A percentile compares a stretch with the other conserved stretches of the same genome.
Evolutionary conservation across 2,797 vertebrate genomes (phyloP).

Genomic region (Silurus aristotelis): DNA sequence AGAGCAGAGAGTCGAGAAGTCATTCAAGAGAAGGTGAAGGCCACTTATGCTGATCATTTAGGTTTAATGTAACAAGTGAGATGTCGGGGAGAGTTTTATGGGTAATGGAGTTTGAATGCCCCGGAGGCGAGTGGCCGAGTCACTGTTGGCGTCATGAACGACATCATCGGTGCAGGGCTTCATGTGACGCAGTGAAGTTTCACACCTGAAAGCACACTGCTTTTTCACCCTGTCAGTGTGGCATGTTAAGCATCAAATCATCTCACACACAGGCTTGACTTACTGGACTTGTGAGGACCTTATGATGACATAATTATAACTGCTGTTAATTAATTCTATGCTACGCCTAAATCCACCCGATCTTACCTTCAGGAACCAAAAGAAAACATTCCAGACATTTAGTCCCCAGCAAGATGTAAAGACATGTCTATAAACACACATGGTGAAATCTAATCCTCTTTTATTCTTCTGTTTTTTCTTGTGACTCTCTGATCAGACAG

Average conservation of each 20-base stretch:
- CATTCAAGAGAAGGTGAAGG: not conserved
- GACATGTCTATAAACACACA: not conserved
- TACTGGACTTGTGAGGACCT: not conserved
- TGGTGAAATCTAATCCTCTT: not conserved
- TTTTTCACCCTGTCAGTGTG: conserved; percentile 7
- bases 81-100: conserved; percentile 12
- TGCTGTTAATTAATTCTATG: not conserved
- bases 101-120: conserved; percentile 38
- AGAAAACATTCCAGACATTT: not conserved
- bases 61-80: conserved; percentile 18
- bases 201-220: conserved; percentile 16
- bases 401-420: not conserved
- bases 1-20: not conserved
- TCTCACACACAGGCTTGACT: not conserved
- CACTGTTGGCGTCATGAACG: conserved; percentile 44
- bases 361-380: not conserved
- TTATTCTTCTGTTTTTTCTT: not conserved
- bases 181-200: conserved; percentile 6
- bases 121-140: conserved; percentile 41
- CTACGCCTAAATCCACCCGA: not conserved
- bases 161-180: conserved; percentile 22
- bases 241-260: conserved; percentile 25
- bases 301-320: not conserved
- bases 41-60: conserved; percentile 6
- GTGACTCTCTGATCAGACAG: not conserved